Percentiles rank a stretch among this genome's conserved stretches.
These are phyloP conservation scores for Onychomys arenicola DNA, from an alignment of 2,797 vertebrate species.

Conservation along the genomic window DNA sequence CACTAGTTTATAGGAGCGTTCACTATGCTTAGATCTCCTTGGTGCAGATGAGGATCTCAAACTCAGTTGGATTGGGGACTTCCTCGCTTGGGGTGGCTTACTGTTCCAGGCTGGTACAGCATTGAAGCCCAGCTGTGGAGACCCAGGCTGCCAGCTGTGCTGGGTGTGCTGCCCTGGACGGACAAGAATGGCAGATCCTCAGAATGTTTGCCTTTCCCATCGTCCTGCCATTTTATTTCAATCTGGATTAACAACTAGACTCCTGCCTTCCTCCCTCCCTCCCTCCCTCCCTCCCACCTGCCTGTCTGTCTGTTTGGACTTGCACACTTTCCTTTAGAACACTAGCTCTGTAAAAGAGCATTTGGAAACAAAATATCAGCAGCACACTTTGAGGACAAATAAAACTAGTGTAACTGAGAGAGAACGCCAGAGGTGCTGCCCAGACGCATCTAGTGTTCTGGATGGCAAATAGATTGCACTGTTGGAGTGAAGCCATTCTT, in stretches of 20 bases:
- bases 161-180: too few relatives aligned
- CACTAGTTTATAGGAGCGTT: background rate
- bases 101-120: rapidly evolving
- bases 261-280: background rate
- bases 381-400: background rate
- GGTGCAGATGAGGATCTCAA: background rate
- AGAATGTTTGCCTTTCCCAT: background rate
- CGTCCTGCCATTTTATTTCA: background rate
- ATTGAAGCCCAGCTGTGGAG: background rate
- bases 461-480: background rate
- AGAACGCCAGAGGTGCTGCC: background rate
- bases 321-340: background rate
- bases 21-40: background rate
- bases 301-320: background rate
- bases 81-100: background rate
- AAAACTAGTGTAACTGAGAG: constrained; percentile 28
- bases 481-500: background rate
- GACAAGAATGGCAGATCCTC: too few relatives aligned
- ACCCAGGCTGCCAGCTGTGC: too few relatives aligned
- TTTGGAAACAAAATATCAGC: background rate
- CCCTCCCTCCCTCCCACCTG: background rate
- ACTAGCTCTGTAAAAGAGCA: background rate
- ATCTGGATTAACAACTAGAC: background rate
- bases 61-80: background rate
- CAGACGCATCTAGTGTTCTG: background rate